Base-by-base conservation (phyloP, 1,140 invertebrate species). In the Diprion similis region DNA sequence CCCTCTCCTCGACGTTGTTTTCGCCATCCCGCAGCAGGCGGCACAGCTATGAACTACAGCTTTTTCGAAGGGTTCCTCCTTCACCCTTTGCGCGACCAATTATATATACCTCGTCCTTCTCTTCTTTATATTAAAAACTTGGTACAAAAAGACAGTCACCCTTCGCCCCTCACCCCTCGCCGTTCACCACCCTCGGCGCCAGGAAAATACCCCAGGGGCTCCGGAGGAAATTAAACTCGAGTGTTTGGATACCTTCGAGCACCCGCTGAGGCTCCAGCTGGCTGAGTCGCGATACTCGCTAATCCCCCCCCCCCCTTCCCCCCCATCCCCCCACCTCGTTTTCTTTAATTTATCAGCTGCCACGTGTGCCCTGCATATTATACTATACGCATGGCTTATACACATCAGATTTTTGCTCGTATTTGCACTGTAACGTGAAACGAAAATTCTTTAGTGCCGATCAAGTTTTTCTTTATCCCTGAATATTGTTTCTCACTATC, bases 1-100 rank as follows among this genome's bases (percentile, higher is more conserved):
- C n/a, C 19, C 10, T 64, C 46, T 75, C 72, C 51, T 45, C 70
- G 9, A 3, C 47, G 51, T 66, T 67, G 69, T 46, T 76, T 64
- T 72, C 72, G 70, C 37, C 37, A 64, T 8, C 18, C 66, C 7
- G 37, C 66, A 13, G 66, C 66, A 18, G 17, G 19, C 10, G 66
- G 17, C 59, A 6, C 24, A 59, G 51, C 51, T 59, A 37, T 37
- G 6, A 37, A 6, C 24, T 37, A 37, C 24, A 37, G 24, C 51
- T 59, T 59, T 59, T 59, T 59, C 51, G 11, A 17, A 59, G 51
- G 51, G 11, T 13, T 17, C 51, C 11, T 13, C 4, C 11, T 17
- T 59, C 51, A 59, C 51, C 51, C 51, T 59, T 59, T 59, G 24
- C 24, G 24, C 24, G 51, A 59, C 11, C 51, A 59, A 59, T 59